A percentile compares a stretch with the other conserved stretches of the same genome.
Conservation (phyloP, 2,888 invertebrate genomes). For the Lasioglossum zephyrum region DNA sequence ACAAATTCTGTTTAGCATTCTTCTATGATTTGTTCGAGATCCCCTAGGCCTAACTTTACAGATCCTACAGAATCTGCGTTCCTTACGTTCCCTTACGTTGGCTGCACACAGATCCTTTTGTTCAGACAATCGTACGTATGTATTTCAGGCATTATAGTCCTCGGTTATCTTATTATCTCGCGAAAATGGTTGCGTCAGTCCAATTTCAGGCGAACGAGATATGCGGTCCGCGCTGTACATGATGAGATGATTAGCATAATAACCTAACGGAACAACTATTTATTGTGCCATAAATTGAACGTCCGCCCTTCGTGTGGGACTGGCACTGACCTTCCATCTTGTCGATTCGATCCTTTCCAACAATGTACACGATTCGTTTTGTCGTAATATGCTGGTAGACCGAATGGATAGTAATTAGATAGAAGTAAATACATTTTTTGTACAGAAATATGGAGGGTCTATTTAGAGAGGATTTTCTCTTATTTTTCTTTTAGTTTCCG, state of each 20-base stretch:
- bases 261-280: slow-evolving; percentile 66
- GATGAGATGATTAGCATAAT: slow-evolving; percentile 66
- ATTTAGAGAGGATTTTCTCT: slow-evolving; percentile 42
- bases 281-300: slow-evolving; percentile 77
- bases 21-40: slow-evolving; percentile 34
- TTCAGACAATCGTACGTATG: slow-evolving; percentile 25
- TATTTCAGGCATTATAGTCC: slow-evolving; percentile 33
- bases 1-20: background rate
- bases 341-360: slow-evolving; percentile 45
- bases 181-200: slow-evolving; percentile 49
- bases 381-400: slow-evolving; percentile 41
- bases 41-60: slow-evolving; percentile 46
- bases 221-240: slow-evolving; percentile 63
- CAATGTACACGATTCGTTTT: slow-evolving; percentile 37
- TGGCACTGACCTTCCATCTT: slow-evolving; percentile 63
- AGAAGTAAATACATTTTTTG: slow-evolving; percentile 60
- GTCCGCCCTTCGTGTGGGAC: slow-evolving; percentile 59
- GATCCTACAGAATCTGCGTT: slow-evolving; percentile 46
- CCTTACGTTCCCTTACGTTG: slow-evolving; percentile 35
- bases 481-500: slow-evolving; percentile 21
- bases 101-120: slow-evolving; percentile 36
- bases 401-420: slow-evolving; percentile 59
- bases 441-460: slow-evolving; percentile 67
- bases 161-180: slow-evolving; percentile 30
- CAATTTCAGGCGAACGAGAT: slow-evolving; percentile 55